Percentiles rank a stretch among this genome's conserved stretches.
These are phyloP conservation scores for Biston stratarius DNA, from an alignment of 2,888 invertebrate genomes.

Conservation along the genomic window DNA sequence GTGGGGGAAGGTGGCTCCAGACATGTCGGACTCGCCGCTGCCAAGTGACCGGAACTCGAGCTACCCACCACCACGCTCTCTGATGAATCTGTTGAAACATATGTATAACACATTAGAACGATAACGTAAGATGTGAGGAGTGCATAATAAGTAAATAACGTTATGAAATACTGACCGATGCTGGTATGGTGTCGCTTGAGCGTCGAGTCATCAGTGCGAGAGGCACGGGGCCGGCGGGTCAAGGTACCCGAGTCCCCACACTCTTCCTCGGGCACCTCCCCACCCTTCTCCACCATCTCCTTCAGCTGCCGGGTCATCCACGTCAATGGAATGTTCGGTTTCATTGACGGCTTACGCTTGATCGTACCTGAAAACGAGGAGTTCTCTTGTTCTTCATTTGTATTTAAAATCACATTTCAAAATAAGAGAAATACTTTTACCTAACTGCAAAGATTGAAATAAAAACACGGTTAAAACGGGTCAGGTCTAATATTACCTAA, in stretches of 20 bases:
- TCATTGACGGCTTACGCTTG: constrained; percentile 96
- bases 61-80: constrained; percentile 61
- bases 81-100: constrained; percentile 57
- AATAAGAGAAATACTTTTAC: too few species aligned
- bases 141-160: too few species aligned
- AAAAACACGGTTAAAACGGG: too few species aligned
- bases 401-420: background rate
- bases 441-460: too few species aligned
- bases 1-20: constrained; percentile 63
- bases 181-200: constrained; percentile 71
- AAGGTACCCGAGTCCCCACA: constrained; percentile 84
- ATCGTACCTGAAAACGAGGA: constrained; percentile 89
- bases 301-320: constrained; percentile 96
- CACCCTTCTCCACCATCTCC: constrained; percentile 92
- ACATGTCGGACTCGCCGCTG: constrained; percentile 59
- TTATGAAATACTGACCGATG: constrained; percentile 56
- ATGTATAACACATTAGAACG: background rate
- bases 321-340: constrained; percentile 95
- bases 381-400: background rate
- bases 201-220: constrained; percentile 71
- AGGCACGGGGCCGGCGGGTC: constrained; percentile 82
- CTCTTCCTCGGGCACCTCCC: constrained; percentile 63
- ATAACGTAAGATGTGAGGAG: too few species aligned
- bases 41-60: constrained; percentile 49
- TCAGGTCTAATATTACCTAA: too few species aligned